A percentile compares a stretch with the other conserved stretches of the same genome.
Conservation (phyloP, 1,140 invertebrate genomes). For the Gryon sp. region DNA sequence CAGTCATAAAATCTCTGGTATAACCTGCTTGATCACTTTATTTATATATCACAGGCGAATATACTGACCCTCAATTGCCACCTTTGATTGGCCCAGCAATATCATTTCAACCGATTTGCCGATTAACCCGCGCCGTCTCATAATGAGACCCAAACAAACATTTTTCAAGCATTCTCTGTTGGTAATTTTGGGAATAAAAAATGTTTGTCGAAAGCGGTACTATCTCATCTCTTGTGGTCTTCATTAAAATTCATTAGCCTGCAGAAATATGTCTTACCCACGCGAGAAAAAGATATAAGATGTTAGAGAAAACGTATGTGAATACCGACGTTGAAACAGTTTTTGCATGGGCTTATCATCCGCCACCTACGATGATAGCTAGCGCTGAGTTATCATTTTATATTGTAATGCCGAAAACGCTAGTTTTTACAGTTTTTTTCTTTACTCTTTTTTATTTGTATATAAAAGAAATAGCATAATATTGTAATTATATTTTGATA, state of each 20-base stretch:
- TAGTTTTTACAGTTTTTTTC: no score
- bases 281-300: constrained; percentile 49
- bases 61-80: constrained; percentile 36
- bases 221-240: constrained; percentile 39
- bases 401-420: no score
- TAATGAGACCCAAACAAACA: constrained; percentile 37
- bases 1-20: constrained; percentile 15
- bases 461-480: no score
- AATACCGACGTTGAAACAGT: constrained; percentile 47
- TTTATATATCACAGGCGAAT: constrained; percentile 41
- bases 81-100: constrained; percentile 23
- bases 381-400: no score
- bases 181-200: constrained; percentile 22
- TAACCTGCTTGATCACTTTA: constrained; percentile 52
- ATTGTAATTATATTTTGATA: no score
- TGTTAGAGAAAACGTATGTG: constrained; percentile 25
- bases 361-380: constrained; percentile 17
- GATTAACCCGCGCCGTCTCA: constrained; percentile 27
- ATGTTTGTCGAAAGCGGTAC: constrained; percentile 17
- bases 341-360: constrained; percentile 37
- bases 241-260: constrained; percentile 64
- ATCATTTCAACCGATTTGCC: constrained; percentile 4
- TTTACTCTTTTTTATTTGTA: no score
- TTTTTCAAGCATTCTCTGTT: constrained; percentile 32
- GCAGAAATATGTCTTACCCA: constrained; percentile 51